phyloP scores from a whole-genome alignment of 2,113 vertebrate genomes.

The Leiothrix lutea region DNA sequence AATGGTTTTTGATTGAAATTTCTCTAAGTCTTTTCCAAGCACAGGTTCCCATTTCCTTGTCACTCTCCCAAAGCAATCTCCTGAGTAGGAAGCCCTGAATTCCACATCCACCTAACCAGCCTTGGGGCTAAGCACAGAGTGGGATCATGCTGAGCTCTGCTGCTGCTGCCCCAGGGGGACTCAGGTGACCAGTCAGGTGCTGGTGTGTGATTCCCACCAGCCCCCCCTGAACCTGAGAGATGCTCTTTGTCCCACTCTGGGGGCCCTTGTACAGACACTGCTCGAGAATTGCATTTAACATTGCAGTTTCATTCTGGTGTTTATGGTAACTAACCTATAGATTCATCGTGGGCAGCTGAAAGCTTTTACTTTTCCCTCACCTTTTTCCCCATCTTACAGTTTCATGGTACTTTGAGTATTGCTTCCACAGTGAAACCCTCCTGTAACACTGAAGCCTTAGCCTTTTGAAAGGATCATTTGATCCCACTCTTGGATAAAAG shows the following conservation, averaged over 20 bases:
- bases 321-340: not conserved
- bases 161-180: not conserved
- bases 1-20: not conserved
- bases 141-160: not conserved
- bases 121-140: not conserved
- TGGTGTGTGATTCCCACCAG: not conserved
- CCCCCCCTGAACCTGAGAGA: not conserved
- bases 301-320: not conserved
- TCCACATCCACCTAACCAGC: not conserved
- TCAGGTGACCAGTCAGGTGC: accelerated
- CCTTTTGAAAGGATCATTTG: not conserved
- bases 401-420: not conserved
- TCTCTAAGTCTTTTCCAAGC: not conserved
- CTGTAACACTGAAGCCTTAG: not conserved
- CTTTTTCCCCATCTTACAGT: accelerated
- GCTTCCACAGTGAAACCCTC: not conserved
- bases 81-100: not conserved
- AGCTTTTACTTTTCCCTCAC: not conserved
- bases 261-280: not conserved
- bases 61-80: not conserved
- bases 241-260: not conserved
- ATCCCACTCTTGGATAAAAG: not conserved
- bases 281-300: not conserved
- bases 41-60: not conserved
- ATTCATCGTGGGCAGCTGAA: not conserved